Conservation (phyloP, 2,888 invertebrate species). For the Caenorhabditis auriculariae region DNA sequence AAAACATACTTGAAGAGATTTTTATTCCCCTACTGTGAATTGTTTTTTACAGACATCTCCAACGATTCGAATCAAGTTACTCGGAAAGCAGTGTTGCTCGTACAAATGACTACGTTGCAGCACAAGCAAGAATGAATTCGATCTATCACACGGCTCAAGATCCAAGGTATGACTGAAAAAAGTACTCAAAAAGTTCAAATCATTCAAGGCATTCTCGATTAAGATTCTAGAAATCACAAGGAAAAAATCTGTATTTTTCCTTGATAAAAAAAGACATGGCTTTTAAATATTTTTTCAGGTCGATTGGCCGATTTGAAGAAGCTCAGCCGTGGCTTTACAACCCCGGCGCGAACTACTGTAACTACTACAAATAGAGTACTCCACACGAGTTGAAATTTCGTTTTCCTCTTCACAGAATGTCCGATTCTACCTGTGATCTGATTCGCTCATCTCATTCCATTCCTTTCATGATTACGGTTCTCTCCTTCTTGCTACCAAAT, state of each 20-base stretch:
- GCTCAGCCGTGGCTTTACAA: constrained; percentile 54
- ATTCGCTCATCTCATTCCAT: background rate
- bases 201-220: background rate
- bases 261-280: background rate
- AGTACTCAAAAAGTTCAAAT: constrained; percentile 1
- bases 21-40: background rate
- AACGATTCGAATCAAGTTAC: constrained; percentile 26
- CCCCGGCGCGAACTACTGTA: constrained; percentile 46
- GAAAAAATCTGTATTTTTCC: background rate
- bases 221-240: background rate
- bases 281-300: constrained; percentile 11
- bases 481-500: background rate
- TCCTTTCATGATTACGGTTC: constrained; percentile 6
- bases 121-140: constrained; percentile 45
- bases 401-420: background rate
- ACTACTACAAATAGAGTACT: constrained; percentile 41
- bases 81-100: constrained; percentile 44
- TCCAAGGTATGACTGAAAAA: constrained; percentile 16
- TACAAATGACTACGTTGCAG: constrained; percentile 55
- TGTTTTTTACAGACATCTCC: constrained; percentile 15
- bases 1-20: background rate
- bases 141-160: constrained; percentile 44
- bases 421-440: background rate
- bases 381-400: background rate
- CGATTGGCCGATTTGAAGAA: constrained; percentile 36